Evolutionary conservation across 2,113 vertebrate genomes (phyloP), one percentile per base, ranked within the genome.

Genomic region (Procavia capensis): DNA sequence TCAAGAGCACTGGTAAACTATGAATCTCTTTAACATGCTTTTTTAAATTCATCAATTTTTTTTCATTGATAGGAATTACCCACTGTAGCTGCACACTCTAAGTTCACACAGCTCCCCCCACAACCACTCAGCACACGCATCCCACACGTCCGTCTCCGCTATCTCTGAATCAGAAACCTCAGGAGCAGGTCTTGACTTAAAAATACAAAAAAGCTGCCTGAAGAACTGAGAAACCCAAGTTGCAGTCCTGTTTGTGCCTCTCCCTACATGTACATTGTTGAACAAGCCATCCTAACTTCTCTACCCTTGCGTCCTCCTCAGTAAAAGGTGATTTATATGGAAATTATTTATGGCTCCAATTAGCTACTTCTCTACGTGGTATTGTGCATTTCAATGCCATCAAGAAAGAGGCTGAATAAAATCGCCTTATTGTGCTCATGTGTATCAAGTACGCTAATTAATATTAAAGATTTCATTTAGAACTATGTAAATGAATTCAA

Each of bases 301-400:
- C 59, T 59, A 54, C 0, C 27, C 24, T 34, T 83, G 29, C 27
- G 57, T 36, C 76, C 16, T 93, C 27, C 29, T 31, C 61, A 78
- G 50, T 22, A 85, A 68, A 68, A 91, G 45, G 24, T 36, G 20
- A 89, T 16, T 88, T 47, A 64, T 43, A 50, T 93, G 24, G 64
- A 78, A 50, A 34, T 68, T 36, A 70, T 17, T 57, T 74, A 47
- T 5, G 31, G 47, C 63, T 84, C 70, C 76, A 78, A 68, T 36
- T 20, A 64, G 61, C 5, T 75, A 76, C 61, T 81, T 76, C 45
- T 83, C 57, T 39, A 66, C 54, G 78, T 85, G 34, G 61, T 82
- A 39, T 76, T 39, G 86, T 68, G n/a, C 87, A 45, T 72, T 82
- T 89, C 61, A 95, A 93, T n/a, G 43, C n/a, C 66, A 90, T 85